Percentiles rank a stretch among this genome's conserved stretches.
Evolutionary conservation across 2,888 invertebrate genomes (phyloP).

Genomic region (Idaea straminata): DNA sequence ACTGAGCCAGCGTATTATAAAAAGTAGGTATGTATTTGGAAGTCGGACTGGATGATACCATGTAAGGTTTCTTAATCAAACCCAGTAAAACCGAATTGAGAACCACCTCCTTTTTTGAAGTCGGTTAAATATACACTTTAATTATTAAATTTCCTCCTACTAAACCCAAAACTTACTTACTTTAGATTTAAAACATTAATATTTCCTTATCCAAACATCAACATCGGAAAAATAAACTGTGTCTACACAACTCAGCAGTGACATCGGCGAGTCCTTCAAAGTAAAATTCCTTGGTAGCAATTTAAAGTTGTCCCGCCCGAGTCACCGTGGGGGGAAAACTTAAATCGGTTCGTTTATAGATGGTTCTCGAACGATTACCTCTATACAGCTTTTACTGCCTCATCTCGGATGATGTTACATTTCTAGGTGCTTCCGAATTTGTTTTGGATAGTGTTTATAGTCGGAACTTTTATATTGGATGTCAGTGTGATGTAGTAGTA

Average conservation of each 20-base stretch:
- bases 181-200: constrained; percentile 10
- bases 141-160: no score
- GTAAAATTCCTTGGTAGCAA: constrained; percentile 72
- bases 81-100: no score
- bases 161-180: not conserved
- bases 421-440: constrained; percentile 17
- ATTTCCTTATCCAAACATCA: constrained; percentile 19
- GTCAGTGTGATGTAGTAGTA: not conserved
- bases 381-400: constrained; percentile 66
- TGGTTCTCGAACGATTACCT: constrained; percentile 73
- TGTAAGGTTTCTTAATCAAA: no score
- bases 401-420: constrained; percentile 46
- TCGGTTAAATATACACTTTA: no score
- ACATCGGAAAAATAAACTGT: constrained; percentile 34
- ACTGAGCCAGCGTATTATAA: no score
- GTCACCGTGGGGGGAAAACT: constrained; percentile 67
- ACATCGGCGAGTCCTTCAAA: constrained; percentile 48
- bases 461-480: not conserved
- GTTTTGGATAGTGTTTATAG: not conserved
- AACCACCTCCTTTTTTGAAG: no score
- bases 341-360: constrained; percentile 78
- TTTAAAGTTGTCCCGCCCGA: constrained; percentile 71
- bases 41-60: no score
- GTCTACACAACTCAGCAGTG: constrained; percentile 29
- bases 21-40: no score